Evolutionary conservation across 23 tunicate genomes (phyloP), one percentile per base, ranked within the genome.

Genomic region (Halocynthia roretzi): DNA sequence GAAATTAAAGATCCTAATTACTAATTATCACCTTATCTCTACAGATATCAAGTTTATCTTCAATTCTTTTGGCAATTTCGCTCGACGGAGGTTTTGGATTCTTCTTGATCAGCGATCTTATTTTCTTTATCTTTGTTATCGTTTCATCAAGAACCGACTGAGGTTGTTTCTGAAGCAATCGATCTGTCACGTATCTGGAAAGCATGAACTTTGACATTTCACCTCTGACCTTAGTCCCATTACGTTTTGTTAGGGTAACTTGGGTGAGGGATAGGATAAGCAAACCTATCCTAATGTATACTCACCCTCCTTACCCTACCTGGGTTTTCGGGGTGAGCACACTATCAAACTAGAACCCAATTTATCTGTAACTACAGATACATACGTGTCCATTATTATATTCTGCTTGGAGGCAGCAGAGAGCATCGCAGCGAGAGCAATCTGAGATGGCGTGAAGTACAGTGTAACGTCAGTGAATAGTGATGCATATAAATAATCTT

Each of bases 401-500:
- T 63, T 81, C 21, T 71, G 71, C 60, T 77, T 90, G 61, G 86
- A 85, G 21, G 87, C 97, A 8, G 90, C 83, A 20, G 83, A 85
- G 65, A 90, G 90, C n/a, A 90, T 65, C 61, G 94, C 94, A 21
- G 98, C 86, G 18, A 93, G 78, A 11, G 98, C 93, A 56, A 93
- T 79, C 76, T 86, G 89, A 11, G 94, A 93, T 8, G 98, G 98
- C 6, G 94, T 55, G 71, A 67, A 83, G 7, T 83, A 76, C 17
- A 93, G 81, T 10, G 65, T 62, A n/a, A 78, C 98, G 57, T 93
- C 94, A 40, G 94, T 93, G 76, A 52, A 65, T 52, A 93, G 56
- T 6, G 89, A 79, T 10, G 80, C 66, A 7, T 87, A 66, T 10
- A 93, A 53, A 56, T 81, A 87, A 62, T 87, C 94, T 21, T 83